Conservation (phyloP, 2,888 invertebrate genomes). For the Horisme vitalbata region DNA sequence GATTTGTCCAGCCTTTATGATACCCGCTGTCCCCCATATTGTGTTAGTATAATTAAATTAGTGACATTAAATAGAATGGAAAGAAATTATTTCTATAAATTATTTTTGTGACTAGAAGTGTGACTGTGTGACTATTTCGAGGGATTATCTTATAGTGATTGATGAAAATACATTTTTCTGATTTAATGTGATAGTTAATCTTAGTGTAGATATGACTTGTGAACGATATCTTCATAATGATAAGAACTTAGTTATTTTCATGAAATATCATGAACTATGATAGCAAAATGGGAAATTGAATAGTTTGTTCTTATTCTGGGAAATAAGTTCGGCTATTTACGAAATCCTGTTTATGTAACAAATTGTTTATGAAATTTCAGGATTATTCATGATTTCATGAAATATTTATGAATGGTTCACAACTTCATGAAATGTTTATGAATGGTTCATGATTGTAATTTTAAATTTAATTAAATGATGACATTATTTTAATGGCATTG, state of each 20-base stretch:
- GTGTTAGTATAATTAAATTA: background rate
- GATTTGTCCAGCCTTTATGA: too few relatives aligned
- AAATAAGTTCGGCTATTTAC: conserved; percentile 24
- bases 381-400: too few relatives aligned
- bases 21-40: background rate
- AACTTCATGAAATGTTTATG: too few relatives aligned
- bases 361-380: background rate
- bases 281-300: background rate
- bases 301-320: conserved; percentile 24
- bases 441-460: background rate
- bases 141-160: conserved; percentile 12
- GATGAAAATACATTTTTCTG: conserved; percentile 5
- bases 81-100: too few relatives aligned
- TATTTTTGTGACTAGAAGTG: background rate
- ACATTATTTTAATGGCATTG: conserved; percentile 5
- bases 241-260: background rate
- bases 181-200: conserved; percentile 18
- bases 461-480: conserved; percentile 2
- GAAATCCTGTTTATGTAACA: background rate
- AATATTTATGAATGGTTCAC: too few relatives aligned
- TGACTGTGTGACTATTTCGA: background rate
- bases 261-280: background rate
- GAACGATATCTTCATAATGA: conserved; percentile 2
- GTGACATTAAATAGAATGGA: too few relatives aligned
- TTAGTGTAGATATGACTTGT: conserved; percentile 4